Conservation (phyloP, 1,140 invertebrate genomes). For the Cydia amplana region DNA sequence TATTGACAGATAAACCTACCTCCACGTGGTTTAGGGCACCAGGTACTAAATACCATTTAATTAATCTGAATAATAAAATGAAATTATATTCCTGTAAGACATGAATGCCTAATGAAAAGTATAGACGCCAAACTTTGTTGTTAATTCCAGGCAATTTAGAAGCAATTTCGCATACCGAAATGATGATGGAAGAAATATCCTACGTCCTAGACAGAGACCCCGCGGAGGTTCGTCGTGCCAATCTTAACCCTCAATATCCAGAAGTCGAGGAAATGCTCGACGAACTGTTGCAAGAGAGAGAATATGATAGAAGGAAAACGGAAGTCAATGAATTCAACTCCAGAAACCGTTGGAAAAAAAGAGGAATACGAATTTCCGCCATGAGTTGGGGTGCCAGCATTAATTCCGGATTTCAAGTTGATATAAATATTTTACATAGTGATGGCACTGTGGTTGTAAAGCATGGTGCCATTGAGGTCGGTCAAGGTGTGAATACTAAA, state of each 20-base stretch:
- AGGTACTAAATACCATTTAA: conserved; percentile 17
- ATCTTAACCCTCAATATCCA: conserved; percentile 69
- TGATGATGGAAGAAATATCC: conserved; percentile 89
- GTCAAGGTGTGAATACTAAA: conserved; percentile 85
- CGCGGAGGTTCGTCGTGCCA: conserved; percentile 80
- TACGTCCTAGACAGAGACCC: conserved; percentile 83
- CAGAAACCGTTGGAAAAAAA: conserved; percentile 87
- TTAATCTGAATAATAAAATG: too few species aligned
- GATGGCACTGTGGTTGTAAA: conserved; percentile 88
- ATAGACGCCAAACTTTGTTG: not conserved
- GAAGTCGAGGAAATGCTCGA: conserved; percentile 50
- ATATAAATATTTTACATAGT: conserved; percentile 84
- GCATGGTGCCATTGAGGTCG: conserved; percentile 90
- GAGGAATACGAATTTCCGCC: conserved; percentile 82
- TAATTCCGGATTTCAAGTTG: conserved; percentile 79
- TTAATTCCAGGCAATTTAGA: conserved; percentile 79
- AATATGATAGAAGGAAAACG: conserved; percentile 79
- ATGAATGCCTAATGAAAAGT: too few species aligned
- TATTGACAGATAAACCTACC: conserved; percentile 54
- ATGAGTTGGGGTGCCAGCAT: conserved; percentile 81
- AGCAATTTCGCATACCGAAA: conserved; percentile 83
- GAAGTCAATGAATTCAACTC: conserved; percentile 83
- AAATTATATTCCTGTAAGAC: too few species aligned
- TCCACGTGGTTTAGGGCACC: conserved; percentile 75
- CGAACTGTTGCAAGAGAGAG: conserved; percentile 41